Percentiles rank a stretch among this genome's conserved stretches.
These are phyloP conservation scores for Tenthredo notha DNA, from an alignment of 2,888 invertebrate genomes.

Conservation along the genomic window DNA sequence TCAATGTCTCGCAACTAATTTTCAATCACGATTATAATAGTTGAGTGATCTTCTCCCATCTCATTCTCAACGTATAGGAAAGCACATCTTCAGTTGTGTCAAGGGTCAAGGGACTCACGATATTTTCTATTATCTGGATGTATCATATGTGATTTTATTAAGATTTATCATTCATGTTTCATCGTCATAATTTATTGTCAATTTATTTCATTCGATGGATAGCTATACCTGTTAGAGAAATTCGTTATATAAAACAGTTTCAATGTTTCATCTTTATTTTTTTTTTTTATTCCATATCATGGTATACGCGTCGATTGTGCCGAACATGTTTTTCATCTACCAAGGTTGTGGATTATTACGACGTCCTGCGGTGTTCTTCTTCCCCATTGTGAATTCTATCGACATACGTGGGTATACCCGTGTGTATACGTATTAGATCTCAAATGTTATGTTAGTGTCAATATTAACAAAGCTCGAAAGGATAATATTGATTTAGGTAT, in stretches of 20 bases:
- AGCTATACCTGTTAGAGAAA: background rate
- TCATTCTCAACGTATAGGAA: background rate
- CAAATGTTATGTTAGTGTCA: conserved; percentile 8
- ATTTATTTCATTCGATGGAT: background rate
- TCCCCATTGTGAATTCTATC: background rate
- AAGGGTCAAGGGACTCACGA: too few species aligned
- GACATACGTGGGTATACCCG: background rate
- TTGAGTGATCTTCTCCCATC: background rate
- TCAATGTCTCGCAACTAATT: background rate
- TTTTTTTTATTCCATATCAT: background rate
- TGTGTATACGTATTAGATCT: background rate
- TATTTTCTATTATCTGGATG: too few species aligned
- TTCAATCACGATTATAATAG: background rate
- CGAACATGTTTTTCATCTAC: conserved; percentile 13
- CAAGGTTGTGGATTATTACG: background rate
- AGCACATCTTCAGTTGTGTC: too few species aligned
- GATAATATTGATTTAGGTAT: conserved; percentile 5
- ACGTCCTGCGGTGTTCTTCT: background rate
- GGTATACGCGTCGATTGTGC: conserved; percentile 1
- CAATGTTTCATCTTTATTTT: background rate
- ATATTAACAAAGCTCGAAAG: background rate
- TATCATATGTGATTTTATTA: too few species aligned
- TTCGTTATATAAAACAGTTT: background rate
- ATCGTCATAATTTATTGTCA: background rate
- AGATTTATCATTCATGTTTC: too few species aligned